Evolutionary conservation across 92 coral and sea anemone genomes (phyloP), one percentile per base, ranked within the genome.

Genomic region (Porites divaricata): DNA sequence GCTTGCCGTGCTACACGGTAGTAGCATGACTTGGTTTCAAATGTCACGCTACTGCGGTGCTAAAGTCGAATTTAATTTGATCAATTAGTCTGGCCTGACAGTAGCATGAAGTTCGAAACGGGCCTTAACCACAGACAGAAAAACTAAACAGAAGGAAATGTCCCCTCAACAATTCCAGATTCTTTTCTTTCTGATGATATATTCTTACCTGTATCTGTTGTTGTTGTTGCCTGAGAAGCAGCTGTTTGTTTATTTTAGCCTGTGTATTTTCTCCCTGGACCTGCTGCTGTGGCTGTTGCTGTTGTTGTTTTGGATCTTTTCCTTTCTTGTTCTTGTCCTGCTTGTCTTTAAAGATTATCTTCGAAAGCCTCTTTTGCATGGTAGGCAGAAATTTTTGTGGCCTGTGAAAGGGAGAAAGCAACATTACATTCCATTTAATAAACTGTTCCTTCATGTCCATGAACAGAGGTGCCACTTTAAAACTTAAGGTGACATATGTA

Each of bases 271-370:
- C 79, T 53, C 53, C 86, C 14, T 81, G 86, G 45, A 49, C 80
- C 80, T 76, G 80, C 80, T 48, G 65, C 69, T 16, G 70, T 12
- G 63, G 81, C 25, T 67, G 85, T 45, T 69, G 49, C 12, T 69
- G 49, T 22, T 63, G 83, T 22, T 22, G 72, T 63, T 75, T 84
- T 21, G 49, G 75, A 67, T 66, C 88, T 17, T 84, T 84, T 19
- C 81, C 76, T 63, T 84, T 84, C 78, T 81, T 87, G 83, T 41
- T 79, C 58, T 75, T 87, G 69, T 75, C 87, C 54, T 66, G 87
- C 76, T 74, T 82, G 71, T 82, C 86, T 59, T 72, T 82, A 70
- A 82, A 72, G 67, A 72, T 74, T 70, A 56, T 17, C n/a, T 72
- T 86, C 20, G 88, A 56, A 14, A 76, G 0, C 67, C 14, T 84